Base-by-base conservation (phyloP, 2,113 vertebrate species). In the Tupaia chinensis region DNA sequence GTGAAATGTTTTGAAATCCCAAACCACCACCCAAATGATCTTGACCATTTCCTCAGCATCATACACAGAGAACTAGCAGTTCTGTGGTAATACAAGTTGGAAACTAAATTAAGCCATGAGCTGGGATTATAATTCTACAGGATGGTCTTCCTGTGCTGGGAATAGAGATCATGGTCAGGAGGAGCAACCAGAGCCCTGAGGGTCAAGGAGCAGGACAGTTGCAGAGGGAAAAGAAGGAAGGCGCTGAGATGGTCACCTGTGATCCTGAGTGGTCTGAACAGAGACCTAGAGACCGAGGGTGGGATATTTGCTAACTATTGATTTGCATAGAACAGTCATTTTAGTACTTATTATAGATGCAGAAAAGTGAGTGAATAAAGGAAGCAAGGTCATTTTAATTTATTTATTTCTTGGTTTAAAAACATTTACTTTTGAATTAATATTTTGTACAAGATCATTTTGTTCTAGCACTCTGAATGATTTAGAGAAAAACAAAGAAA, bases 401-500 rank as follows among this genome's bases (percentile, higher is more conserved):
- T 17, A 88, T 60, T 89, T 78, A 72, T 54, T 95, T 15, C 66
- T 92, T 32, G 70, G 91, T 44, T 87, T n/a, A 84, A 61, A 68
- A 87, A 77, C 19, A 56, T 77, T 93, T 34, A 72, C 54, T 95
- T 91, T 95, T 92, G 23, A 78, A 22, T 68, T 70, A 93, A 84
- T 58, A n/a, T 29, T 89, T 8, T 60, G 17, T 77, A 20, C 2
- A 80, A 76, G 32, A 65, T 61, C 32, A 87, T 54, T 93, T 94
- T 93, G 68, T 93, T 80, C 66, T 73, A 91, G 27, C 66, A 32
- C 16, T 91, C 23, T 32, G 56, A 87, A 78, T 81, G 68, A 91
- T 53, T 94, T 58, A 86, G 83, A 95, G 60, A 76, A 95, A 95
- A 94, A 77, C 29, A 93, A 82, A 82, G 25, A n/a, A 25, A 65